Conservation (phyloP, 2,797 vertebrate species). For the Acropternis orthonyx region DNA sequence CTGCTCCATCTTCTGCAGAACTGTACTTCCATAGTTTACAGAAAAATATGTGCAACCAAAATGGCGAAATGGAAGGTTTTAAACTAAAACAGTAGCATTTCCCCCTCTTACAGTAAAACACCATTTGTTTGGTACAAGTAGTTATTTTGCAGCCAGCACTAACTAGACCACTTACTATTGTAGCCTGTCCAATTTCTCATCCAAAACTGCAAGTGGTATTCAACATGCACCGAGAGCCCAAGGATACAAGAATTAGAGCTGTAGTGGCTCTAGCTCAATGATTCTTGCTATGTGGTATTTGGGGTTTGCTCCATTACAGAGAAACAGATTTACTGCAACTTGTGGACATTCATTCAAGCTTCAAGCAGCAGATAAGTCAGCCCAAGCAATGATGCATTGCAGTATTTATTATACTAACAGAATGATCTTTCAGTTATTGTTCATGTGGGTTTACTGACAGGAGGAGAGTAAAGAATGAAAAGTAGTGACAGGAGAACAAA, state of each 20-base stretch:
- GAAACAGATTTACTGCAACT: conserved; percentile 22
- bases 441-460: conserved; percentile 4
- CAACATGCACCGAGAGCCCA: conserved; percentile 19
- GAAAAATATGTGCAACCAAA: not conserved
- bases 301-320: not conserved
- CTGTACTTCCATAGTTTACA: not conserved
- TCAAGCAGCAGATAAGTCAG: conserved; percentile 36
- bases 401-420: conserved; percentile 26
- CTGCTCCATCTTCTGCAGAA: not conserved
- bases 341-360: not conserved
- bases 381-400: not conserved
- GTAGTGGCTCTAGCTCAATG: not conserved
- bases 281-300: not conserved
- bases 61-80: not conserved
- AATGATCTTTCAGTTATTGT: conserved; percentile 9
- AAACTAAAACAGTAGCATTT: not conserved
- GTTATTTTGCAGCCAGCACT: conserved; percentile 17
- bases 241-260: conserved; percentile 49
- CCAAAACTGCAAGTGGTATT: conserved; percentile 12
- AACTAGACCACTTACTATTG: conserved; percentile 45
- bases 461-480: not conserved
- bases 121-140: conserved; percentile 12
- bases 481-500: not conserved
- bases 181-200: conserved; percentile 34
- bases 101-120: not conserved